These are phyloP conservation scores for Melanotaenia boesemani DNA, from an alignment of 2,797 vertebrate genomes.

Conservation along the genomic window DNA sequence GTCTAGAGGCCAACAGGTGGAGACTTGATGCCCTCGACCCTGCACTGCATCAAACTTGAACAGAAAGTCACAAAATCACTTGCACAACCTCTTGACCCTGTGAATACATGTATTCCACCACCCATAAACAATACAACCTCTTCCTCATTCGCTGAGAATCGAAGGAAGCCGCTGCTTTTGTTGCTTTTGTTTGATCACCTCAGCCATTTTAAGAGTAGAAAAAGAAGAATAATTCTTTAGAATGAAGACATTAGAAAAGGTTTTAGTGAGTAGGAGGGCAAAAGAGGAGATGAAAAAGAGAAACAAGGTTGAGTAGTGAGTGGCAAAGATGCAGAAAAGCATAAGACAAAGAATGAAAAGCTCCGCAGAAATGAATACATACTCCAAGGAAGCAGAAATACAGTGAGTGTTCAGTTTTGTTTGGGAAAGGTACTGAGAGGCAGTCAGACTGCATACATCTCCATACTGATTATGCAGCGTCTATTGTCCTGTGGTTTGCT, in stretches of 20 bases:
- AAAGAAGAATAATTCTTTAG: slow-evolving; percentile 11
- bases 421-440: slow-evolving; percentile 45
- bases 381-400: slow-evolving; percentile 59
- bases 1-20: slow-evolving; percentile 38
- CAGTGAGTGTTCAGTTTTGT: slow-evolving; percentile 62
- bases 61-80: slow-evolving; percentile 30
- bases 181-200: slow-evolving; percentile 12
- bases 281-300: slow-evolving; percentile 11
- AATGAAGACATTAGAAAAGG: slow-evolving; percentile 27
- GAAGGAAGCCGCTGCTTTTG: slow-evolving; percentile 24
- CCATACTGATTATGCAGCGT: slow-evolving; percentile 95
- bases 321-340: slow-evolving; percentile 25
- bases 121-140: slow-evolving; percentile 11
- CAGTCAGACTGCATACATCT: slow-evolving; percentile 86
- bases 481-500: slow-evolving; percentile 91
- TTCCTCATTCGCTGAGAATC: slow-evolving; percentile 32
- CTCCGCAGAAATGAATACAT: slow-evolving; percentile 48
- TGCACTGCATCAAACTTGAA: slow-evolving; percentile 20
- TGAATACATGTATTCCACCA: slow-evolving; percentile 19
- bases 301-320: slow-evolving; percentile 21
- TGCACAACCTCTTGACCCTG: slow-evolving; percentile 37
- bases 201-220: slow-evolving; percentile 2
- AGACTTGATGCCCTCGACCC: slow-evolving; percentile 47
- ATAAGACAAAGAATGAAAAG: slow-evolving; percentile 57
- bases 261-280: not conserved